These are phyloP conservation scores for Plebejus anna DNA, from an alignment of 2,888 invertebrate genomes.

Conservation along the genomic window DNA sequence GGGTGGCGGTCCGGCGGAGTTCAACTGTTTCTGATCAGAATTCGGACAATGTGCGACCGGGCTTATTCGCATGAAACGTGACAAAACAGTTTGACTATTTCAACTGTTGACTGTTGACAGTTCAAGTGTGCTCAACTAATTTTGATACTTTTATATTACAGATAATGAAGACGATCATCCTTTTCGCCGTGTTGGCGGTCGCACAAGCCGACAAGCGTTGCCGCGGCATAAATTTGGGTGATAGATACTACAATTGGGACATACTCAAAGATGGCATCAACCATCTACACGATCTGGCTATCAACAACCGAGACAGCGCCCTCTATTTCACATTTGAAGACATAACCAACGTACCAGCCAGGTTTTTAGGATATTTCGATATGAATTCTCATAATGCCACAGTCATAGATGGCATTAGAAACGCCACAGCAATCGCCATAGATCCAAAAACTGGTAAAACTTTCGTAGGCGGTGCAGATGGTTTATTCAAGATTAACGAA, in stretches of 20 bases:
- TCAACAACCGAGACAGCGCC: slow-evolving; percentile 58
- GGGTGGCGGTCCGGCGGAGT: too few species aligned
- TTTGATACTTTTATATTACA: slow-evolving; percentile 28
- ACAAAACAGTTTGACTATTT: too few species aligned
- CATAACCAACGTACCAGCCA: slow-evolving; percentile 46
- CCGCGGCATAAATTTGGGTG: slow-evolving; percentile 53
- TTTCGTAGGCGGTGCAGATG: slow-evolving; percentile 61
- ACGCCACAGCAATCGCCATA: slow-evolving; percentile 61
- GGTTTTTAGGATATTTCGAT: slow-evolving; percentile 53
- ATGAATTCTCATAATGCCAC: slow-evolving; percentile 48
- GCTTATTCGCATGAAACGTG: not conserved
- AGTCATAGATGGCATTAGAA: slow-evolving; percentile 56
- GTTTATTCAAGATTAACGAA: slow-evolving; percentile 56
- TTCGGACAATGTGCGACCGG: too few species aligned
- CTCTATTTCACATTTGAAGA: slow-evolving; percentile 64
- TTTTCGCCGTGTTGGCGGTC: slow-evolving; percentile 42
- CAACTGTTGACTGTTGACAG: not conserved
- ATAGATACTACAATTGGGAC: slow-evolving; percentile 56
- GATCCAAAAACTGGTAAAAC: slow-evolving; percentile 57
- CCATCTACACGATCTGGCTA: slow-evolving; percentile 52
- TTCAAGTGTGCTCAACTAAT: not conserved
- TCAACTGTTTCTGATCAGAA: too few species aligned
- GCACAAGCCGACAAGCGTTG: slow-evolving; percentile 50
- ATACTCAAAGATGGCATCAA: slow-evolving; percentile 64
- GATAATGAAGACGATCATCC: slow-evolving; percentile 44